These are phyloP conservation scores for Ochotona princeps DNA, from an alignment of 2,113 vertebrate genomes.

Conservation along the genomic window DNA sequence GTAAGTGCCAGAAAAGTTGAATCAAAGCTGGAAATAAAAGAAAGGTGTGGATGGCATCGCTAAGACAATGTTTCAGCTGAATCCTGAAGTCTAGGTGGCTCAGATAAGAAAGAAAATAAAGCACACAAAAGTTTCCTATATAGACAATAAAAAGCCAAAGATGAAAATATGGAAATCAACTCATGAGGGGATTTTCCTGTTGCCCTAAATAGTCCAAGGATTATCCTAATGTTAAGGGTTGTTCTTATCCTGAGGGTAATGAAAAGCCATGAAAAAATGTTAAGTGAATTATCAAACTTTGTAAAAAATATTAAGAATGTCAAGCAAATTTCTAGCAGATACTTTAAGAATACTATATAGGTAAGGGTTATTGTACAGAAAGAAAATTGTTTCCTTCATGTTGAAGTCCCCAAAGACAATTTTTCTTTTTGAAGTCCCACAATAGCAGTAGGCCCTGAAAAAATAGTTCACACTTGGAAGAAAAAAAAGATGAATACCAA, in stretches of 20 bases:
- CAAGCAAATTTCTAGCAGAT: neutral
- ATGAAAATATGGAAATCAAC: neutral
- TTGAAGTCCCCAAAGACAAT: neutral
- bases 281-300: neutral
- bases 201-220: neutral
- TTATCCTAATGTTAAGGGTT: too few relatives aligned
- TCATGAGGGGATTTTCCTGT: neutral
- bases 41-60: neutral
- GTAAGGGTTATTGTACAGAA: neutral
- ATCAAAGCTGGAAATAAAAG: neutral
- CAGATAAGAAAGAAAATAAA: neutral
- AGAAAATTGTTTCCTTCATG: neutral
- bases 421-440: neutral
- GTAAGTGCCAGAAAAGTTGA: neutral
- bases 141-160: neutral
- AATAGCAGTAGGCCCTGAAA: neutral
- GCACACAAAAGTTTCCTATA: neutral
- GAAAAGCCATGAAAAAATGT: neutral
- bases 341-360: neutral
- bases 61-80: neutral
- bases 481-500: neutral
- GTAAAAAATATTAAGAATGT: neutral
- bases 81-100: neutral
- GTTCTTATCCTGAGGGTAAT: neutral
- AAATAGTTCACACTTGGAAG: neutral